A percentile compares a stretch with the other conserved stretches of the same genome.
Evolutionary conservation across 2,113 vertebrate species (phyloP).

Genomic region (Paracanthobrama guichenoti): DNA sequence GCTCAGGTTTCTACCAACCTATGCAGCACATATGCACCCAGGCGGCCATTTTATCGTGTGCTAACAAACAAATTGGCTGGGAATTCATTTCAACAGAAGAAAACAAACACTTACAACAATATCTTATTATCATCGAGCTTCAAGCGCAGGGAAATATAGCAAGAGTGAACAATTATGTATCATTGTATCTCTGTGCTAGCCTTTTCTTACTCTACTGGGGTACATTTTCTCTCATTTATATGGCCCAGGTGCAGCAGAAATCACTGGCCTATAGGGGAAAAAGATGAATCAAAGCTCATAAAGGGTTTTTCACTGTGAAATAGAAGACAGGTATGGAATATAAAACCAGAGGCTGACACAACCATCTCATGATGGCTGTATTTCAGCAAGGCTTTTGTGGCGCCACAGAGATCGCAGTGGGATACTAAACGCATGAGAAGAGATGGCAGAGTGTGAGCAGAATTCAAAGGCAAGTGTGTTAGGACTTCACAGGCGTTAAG

Average conservation of each 20-base stretch:
- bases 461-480: neutral
- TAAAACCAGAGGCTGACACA: conserved; percentile 33
- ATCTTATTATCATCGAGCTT: conserved; percentile 22
- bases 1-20: neutral
- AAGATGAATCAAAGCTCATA: conserved; percentile 37
- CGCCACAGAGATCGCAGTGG: conserved; percentile 12
- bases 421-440: conserved; percentile 19
- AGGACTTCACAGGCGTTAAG: neutral
- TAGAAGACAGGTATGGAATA: neutral
- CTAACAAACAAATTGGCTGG: neutral
- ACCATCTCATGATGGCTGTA: conserved; percentile 51
- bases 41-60: conserved; percentile 10
- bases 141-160: conserved; percentile 44
- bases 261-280: conserved; percentile 17
- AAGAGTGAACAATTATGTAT: conserved; percentile 5
- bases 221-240: conserved; percentile 28
- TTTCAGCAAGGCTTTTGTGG: conserved; percentile 25
- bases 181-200: conserved; percentile 12
- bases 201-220: conserved; percentile 8
- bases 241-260: conserved; percentile 23
- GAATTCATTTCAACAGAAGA: conserved; percentile 30
- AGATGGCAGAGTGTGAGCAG: neutral
- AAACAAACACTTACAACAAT: conserved; percentile 26
- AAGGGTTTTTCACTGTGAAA: conserved; percentile 36
- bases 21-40: neutral